These are phyloP conservation scores for Bos taurus DNA, from an alignment of 2,113 vertebrate species.

Conservation along the genomic window DNA sequence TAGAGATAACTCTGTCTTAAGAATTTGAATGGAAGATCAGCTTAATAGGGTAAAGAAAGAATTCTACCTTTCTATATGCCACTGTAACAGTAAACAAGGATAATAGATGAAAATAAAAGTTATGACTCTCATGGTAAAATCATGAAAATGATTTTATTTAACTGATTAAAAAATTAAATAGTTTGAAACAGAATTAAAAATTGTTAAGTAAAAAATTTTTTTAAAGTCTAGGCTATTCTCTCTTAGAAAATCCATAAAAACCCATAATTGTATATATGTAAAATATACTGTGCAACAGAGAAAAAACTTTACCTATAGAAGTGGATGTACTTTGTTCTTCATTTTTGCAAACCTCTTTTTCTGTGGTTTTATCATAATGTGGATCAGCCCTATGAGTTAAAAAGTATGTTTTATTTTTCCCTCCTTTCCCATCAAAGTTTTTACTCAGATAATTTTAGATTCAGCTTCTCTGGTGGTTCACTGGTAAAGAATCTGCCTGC, in stretches of 20 bases:
- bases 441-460: not conserved
- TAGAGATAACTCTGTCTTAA: not conserved
- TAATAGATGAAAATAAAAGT: not conserved
- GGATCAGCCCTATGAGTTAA: not conserved
- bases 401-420: not conserved
- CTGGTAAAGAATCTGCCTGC: not conserved
- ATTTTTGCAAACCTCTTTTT: not conserved
- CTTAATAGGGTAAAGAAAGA: not conserved
- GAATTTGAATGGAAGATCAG: not conserved
- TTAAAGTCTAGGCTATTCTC: not conserved
- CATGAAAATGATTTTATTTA: not conserved
- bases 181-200: not conserved
- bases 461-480: not conserved
- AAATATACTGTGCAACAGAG: not conserved
- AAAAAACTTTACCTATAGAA: not conserved
- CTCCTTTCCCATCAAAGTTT: not conserved
- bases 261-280: not conserved
- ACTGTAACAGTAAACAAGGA: not conserved
- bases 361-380: not conserved
- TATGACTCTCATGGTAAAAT: not conserved
- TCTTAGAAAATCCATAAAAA: not conserved
- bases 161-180: not conserved
- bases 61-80: not conserved
- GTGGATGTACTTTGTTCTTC: not conserved
- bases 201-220: not conserved